Percentiles rank a stretch among this genome's conserved stretches.
phyloP scores from a whole-genome alignment of 2,113 vertebrate species.

The Cephalopholis sonnerati region DNA sequence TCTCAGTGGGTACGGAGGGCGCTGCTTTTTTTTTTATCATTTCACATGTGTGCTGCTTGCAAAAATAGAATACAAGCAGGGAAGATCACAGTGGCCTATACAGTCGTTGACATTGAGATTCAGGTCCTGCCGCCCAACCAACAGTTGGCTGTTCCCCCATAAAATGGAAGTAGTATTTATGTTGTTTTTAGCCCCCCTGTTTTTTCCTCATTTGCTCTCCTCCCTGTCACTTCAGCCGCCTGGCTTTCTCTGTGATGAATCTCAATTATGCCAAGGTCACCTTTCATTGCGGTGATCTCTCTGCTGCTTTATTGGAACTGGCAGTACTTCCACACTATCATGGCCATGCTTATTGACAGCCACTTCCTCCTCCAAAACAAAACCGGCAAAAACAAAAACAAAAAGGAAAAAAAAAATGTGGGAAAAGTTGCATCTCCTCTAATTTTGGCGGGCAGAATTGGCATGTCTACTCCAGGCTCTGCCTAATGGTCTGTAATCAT shows the following conservation, averaged over 20 bases:
- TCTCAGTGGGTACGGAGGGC: slow-evolving; percentile 1
- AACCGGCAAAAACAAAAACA: slow-evolving; percentile 43
- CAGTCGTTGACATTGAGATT: slow-evolving; percentile 69
- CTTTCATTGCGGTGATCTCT: slow-evolving; percentile 85
- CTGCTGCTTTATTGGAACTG: slow-evolving; percentile 86
- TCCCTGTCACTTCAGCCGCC: slow-evolving; percentile 75
- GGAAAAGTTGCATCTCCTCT: slow-evolving; percentile 66
- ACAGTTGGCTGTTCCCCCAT: slow-evolving; percentile 73
- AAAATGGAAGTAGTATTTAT: slow-evolving; percentile 80
- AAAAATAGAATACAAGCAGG: slow-evolving; percentile 63
- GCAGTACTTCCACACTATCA: slow-evolving; percentile 86
- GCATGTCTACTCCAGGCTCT: slow-evolving; percentile 61
- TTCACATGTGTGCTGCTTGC: slow-evolving; percentile 53
- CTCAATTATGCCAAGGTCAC: slow-evolving; percentile 90
- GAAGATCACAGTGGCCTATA: slow-evolving; percentile 34
- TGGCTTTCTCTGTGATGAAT: slow-evolving; percentile 85
- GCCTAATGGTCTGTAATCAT: slow-evolving; percentile 72
- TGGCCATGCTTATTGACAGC: slow-evolving; percentile 85
- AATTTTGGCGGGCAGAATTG: slow-evolving; percentile 76
- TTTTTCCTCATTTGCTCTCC: slow-evolving; percentile 26
- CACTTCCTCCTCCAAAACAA: slow-evolving; percentile 80
- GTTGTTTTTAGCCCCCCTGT: slow-evolving; percentile 56
- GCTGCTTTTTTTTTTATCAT: slow-evolving; percentile 61
- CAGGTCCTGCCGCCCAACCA: slow-evolving; percentile 53
- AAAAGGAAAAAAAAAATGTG: neutral